A percentile compares a stretch with the other conserved stretches of the same genome.
Evolutionary conservation across 2,888 invertebrate genomes (phyloP).

Genomic region (Brenthis daphne): DNA sequence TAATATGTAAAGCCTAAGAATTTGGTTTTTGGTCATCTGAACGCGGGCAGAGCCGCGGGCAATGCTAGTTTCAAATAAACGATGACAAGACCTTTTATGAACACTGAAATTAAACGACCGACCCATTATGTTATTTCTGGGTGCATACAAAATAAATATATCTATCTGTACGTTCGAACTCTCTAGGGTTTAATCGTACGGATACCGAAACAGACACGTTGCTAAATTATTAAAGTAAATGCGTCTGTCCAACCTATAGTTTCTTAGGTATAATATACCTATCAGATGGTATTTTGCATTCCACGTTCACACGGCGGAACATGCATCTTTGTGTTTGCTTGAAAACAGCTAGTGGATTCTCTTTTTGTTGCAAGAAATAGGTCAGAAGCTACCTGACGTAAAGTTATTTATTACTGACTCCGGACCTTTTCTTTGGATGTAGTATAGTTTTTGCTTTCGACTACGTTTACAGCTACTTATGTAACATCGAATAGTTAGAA

Average conservation of each 20-base stretch:
- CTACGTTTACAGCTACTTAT: constrained; percentile 1
- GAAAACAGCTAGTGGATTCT: constrained; percentile 31
- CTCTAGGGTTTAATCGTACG: constrained; percentile 10
- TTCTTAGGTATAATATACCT: constrained; percentile 22
- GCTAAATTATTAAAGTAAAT: constrained; percentile 29
- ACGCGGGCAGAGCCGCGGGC: no score
- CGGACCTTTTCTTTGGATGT: constrained; percentile 24
- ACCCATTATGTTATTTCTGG: constrained; percentile 1
- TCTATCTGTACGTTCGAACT: background rate
- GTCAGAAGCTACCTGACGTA: constrained; percentile 35
- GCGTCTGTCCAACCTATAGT: constrained; percentile 13
- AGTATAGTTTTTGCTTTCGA: constrained; percentile 12
- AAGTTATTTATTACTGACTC: constrained; percentile 36
- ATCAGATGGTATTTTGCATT: constrained; percentile 35
- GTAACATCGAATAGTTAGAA: no score
- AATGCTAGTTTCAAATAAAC: no score
- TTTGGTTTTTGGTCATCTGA: no score
- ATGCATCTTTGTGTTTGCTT: constrained; percentile 26
- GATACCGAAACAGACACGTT: constrained; percentile 20
- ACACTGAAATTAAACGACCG: background rate
- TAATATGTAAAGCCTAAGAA: no score
- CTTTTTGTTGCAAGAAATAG: constrained; percentile 36
- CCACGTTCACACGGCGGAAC: constrained; percentile 26
- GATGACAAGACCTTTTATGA: background rate
- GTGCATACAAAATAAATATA: background rate